Evolutionary conservation across 1,140 invertebrate genomes (phyloP), one percentile per base, ranked within the genome.

Genomic region (Drosophila watanabei): DNA sequence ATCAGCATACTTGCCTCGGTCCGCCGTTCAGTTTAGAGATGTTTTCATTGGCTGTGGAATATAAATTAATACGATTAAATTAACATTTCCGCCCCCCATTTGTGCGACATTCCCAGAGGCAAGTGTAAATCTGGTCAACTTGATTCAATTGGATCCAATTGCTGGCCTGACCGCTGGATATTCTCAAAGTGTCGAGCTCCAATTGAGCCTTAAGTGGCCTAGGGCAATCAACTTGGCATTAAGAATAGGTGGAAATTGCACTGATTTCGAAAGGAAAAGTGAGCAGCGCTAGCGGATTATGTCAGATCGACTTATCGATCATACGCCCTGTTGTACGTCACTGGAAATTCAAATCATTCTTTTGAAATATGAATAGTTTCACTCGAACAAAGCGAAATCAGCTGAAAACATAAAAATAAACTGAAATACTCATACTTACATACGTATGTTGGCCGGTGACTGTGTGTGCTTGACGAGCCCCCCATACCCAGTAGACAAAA

Each of bases 1-100:
- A 73, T 59, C 37, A 72, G 24, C 52, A 41, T 49, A 52, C 51
- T 51, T 33, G 52, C 54, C 20, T 9, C 8, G 33, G 30, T 2
- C 33, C 3, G 35, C 56, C 43, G 43, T 69, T 70, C 64, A 69
- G 62, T 78, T 78, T 0, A 57, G 49, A 28, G 20, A 37, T 71
- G 18, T 59, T 68, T 54, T 30, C 39, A 57, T 43, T 76, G 66
- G 66, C 60, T 68, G 59, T 64, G 59, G 70, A 75, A 64, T 52
- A 73, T 71, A 61, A 84, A 80, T 88, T 84, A 78, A 89, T 11
- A 75, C 86, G 56, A 81, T 89, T 81, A 41, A 88, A 85, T 88
- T 79, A 79, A 68, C 56, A 41, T 81, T 90, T 88, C 85, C 85
- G 81, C 43, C 30, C 24, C n/a, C 63, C 35, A 62, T 68, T 85